A percentile compares a stretch with the other conserved stretches of the same genome.
Conservation (phyloP, 2,888 invertebrate genomes). For the Athripsodes cinereus region DNA sequence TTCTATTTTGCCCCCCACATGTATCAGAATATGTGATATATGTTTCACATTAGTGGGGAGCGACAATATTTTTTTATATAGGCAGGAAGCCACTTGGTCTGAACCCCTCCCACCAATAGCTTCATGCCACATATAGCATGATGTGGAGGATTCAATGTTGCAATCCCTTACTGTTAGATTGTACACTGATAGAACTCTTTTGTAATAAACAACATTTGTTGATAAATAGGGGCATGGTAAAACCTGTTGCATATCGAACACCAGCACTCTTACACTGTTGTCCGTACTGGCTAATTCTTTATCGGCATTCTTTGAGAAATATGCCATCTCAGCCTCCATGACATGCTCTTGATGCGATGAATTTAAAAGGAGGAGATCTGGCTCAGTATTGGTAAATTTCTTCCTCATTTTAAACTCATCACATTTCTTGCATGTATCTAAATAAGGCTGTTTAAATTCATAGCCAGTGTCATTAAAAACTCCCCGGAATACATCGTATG, state of each 20-base stretch:
- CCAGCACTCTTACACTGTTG: background rate
- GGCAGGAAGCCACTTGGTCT: background rate
- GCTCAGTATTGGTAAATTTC: background rate
- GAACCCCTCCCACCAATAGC: background rate
- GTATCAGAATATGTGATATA: conserved; percentile 3
- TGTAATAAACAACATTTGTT: background rate
- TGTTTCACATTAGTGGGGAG: background rate
- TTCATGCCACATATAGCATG: conserved; percentile 1
- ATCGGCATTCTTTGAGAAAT: background rate
- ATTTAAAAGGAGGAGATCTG: background rate
- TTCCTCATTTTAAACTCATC: conserved; percentile 1
- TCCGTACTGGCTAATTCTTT: background rate
- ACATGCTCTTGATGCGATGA: background rate
- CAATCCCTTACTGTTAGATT: background rate
- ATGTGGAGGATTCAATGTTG: background rate
- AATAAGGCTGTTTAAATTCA: conserved; percentile 1
- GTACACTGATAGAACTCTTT: background rate
- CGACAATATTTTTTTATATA: background rate
- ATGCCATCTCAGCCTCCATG: background rate
- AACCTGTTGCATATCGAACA: background rate
- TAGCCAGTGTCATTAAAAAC: background rate
- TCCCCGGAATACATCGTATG: background rate
- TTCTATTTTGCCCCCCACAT: no score
- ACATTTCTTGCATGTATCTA: conserved; percentile 1
- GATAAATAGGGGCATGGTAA: background rate